Evolutionary conservation across 2,888 invertebrate species (phyloP), one percentile per base, ranked within the genome.

Genomic region (Polymixis flavicincta): DNA sequence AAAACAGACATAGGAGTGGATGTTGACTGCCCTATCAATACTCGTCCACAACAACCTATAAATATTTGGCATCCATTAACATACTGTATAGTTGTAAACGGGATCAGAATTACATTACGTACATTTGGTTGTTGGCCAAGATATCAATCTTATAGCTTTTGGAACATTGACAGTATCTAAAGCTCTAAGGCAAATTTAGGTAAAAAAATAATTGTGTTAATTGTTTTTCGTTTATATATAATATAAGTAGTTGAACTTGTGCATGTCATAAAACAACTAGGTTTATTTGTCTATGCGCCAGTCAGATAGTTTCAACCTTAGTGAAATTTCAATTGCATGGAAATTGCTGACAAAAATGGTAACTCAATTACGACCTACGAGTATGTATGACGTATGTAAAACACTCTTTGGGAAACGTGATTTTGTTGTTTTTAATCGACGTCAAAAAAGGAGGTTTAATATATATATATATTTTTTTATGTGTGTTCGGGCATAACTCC

Each of bases 61-160:
- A 66, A 81, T 73, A 70, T 78, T 82, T 70, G 74, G 65, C 45
- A 72, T 68, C 55, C 67, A 80, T 50, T 72, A 77, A 22, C 67
- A 82, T 82, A 45, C 80, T 68, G 45, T 82, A 14, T 48, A n/a
- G 69, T 63, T 73, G 70, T 74, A 69, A 80, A 74, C 55, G 61
- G n/a, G 72, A 80, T 74, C 71, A 71, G 76, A 76, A 80, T 73
- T 14, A 69, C 61, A 78, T 82, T 74, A 82, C 9, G 28, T n/a
- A 72, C 63, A 80, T 80, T 83, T 83, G 80, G 84, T 80, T 63
- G 22, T 6, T 19, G 17, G 84, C 84, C 84, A 83, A 80, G 69
- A 59, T 70, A 83, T 83, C 77, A 77, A 80, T 83, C 71, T 77
- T 63, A 3, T 48, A 37, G 61, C 28, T 74, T 59, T 74, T 25